Conservation (phyloP, 2,888 invertebrate genomes). For the Chloromyia formosa region DNA sequence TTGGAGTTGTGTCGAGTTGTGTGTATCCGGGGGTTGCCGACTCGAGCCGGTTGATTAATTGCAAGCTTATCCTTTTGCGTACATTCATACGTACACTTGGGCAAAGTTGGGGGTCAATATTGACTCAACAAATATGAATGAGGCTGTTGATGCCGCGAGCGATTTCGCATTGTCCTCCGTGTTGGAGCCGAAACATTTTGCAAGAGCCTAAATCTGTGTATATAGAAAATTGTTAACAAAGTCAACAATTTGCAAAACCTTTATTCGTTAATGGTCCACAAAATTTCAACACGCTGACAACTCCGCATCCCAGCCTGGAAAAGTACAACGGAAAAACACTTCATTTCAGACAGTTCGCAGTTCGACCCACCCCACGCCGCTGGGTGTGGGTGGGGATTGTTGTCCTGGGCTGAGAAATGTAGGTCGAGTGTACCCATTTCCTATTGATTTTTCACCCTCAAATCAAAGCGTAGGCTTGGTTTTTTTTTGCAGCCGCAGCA, state of each 20-base stretch:
- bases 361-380: background rate
- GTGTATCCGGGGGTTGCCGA: background rate
- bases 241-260: too few relatives aligned
- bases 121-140: too few relatives aligned
- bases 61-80: too few relatives aligned
- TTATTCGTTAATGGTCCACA: too few relatives aligned
- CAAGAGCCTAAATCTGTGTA: too few relatives aligned
- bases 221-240: too few relatives aligned
- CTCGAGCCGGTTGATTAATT: background rate
- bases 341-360: background rate
- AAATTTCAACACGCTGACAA: background rate
- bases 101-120: too few relatives aligned
- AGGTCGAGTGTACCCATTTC: slow-evolving; percentile 45
- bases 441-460: slow-evolving; percentile 42
- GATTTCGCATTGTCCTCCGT: too few relatives aligned
- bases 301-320: background rate
- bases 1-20: background rate
- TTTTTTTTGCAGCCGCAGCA: background rate
- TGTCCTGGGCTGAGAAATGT: slow-evolving; percentile 21
- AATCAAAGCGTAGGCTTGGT: slow-evolving; percentile 33
- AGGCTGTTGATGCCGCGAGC: too few relatives aligned
- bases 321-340: background rate
- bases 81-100: too few relatives aligned
- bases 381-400: background rate
- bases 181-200: too few relatives aligned